Evolutionary conservation across 2,113 vertebrate genomes (phyloP).

Genomic region (Sigmodon hispidus): DNA sequence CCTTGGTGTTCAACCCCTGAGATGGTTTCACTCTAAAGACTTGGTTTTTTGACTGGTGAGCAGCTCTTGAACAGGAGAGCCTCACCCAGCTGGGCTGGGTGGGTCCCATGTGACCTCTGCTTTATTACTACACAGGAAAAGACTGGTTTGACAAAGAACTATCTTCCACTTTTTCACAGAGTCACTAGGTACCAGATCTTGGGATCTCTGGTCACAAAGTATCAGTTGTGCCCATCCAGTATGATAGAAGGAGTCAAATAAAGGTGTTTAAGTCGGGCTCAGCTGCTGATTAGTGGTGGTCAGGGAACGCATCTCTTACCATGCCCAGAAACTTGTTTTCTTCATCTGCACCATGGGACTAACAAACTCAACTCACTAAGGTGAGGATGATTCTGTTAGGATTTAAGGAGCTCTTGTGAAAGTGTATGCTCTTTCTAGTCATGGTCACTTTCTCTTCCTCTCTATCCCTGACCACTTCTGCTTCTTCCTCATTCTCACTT

Average conservation of each 20-base stretch:
- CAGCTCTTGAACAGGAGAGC: neutral
- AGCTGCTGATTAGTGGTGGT: neutral
- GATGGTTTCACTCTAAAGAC: accelerated
- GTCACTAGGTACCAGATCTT: neutral
- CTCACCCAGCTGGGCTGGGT: neutral
- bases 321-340: neutral
- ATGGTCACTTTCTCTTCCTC: neutral
- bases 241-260: neutral
- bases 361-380: neutral
- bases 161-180: neutral
- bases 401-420: neutral
- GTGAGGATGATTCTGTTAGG: neutral
- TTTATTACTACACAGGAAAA: neutral
- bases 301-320: neutral
- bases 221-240: neutral
- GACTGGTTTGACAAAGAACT: neutral
- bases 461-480: neutral
- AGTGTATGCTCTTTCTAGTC: neutral
- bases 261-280: neutral
- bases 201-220: neutral
- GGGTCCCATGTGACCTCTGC: neutral
- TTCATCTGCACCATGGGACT: neutral
- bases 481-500: neutral
- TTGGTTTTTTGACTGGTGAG: neutral
- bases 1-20: neutral